A percentile compares a stretch with the other conserved stretches of the same genome.
Conservation (phyloP, 2,797 vertebrate genomes). For the Enteromius paludinosus region DNA sequence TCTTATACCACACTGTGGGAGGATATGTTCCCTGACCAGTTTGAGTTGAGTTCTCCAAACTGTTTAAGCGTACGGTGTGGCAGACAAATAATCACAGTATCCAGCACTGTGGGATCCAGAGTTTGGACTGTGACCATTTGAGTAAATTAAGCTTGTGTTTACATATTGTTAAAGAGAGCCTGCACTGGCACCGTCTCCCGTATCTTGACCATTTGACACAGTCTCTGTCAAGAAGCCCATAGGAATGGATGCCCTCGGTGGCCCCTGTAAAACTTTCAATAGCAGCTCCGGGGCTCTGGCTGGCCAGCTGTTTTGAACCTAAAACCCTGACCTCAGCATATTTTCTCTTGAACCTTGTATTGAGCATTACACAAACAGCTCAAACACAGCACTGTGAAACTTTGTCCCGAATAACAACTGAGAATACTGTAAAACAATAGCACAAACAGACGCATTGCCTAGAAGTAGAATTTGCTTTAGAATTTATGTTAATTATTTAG, state of each 20-base stretch:
- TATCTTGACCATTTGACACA: conserved; percentile 7
- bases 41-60: neutral
- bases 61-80: neutral
- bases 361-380: neutral
- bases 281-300: neutral
- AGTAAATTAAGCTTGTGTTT: conserved; percentile 49
- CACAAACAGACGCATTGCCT: neutral
- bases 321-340: conserved; percentile 15
- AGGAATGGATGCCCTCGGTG: neutral
- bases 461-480: too few relatives aligned
- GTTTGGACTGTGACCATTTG: conserved; percentile 15
- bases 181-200: neutral
- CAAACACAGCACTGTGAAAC: neutral
- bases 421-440: neutral
- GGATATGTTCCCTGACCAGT: conserved; percentile 11
- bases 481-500: neutral
- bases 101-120: conserved; percentile 17
- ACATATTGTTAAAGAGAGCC: conserved; percentile 24
- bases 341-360: conserved; percentile 24
- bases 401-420: neutral
- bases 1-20: conserved; percentile 21
- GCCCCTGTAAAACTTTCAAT: conserved; percentile 7
- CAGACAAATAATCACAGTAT: conserved; percentile 13
- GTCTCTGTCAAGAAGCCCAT: conserved; percentile 3
- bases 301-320: neutral